Evolutionary conservation across 2,113 vertebrate species (phyloP).

Genomic region (Brachyhypopomus occidentalis): DNA sequence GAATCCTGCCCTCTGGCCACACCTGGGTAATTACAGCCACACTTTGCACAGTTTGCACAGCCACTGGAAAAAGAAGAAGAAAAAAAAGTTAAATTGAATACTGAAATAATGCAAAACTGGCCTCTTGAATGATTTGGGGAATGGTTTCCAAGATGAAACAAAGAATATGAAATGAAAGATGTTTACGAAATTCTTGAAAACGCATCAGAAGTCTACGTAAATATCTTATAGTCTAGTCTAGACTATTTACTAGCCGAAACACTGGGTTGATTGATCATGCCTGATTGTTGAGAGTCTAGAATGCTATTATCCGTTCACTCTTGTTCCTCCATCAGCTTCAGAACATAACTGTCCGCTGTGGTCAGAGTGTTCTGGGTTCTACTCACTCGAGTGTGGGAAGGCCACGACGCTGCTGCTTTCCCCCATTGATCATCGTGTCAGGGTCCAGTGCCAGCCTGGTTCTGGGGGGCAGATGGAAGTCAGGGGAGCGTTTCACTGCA

Average conservation of each 20-base stretch:
- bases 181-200: not conserved
- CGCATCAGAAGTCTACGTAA: not conserved
- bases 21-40: conserved; percentile 45
- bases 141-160: no score
- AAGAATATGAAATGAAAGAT: no score
- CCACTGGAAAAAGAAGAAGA: conserved; percentile 34
- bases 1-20: conserved; percentile 33
- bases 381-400: conserved; percentile 41
- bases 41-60: conserved; percentile 54
- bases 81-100: not conserved
- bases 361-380: not conserved
- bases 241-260: no score
- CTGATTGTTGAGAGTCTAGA: no score
- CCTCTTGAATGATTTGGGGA: no score
- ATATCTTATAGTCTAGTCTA: not conserved
- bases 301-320: no score
- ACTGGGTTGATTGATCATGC: no score
- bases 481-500: not conserved
- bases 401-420: not conserved
- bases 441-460: conserved; percentile 15
- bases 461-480: not conserved
- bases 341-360: not conserved
- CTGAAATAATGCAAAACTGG: not conserved
- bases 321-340: no score
- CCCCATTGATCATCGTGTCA: conserved; percentile 3